Base-by-base conservation (phyloP, 2,797 vertebrate genomes). In the Carapus acus region DNA sequence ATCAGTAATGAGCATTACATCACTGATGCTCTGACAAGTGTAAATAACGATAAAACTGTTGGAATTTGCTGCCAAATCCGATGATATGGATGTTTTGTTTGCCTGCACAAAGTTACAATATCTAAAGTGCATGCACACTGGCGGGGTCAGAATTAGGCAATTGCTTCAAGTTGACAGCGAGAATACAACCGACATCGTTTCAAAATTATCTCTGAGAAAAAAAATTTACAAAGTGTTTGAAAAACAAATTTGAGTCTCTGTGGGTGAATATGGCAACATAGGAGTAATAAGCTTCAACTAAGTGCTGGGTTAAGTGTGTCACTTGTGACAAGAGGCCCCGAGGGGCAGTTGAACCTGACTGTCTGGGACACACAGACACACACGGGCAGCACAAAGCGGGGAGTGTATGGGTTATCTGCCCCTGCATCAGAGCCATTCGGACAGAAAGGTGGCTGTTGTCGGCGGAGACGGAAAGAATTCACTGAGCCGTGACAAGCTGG, bases 341-440 rank as follows among this genome's bases (percentile, higher is more conserved):
- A 18, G 45, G 58, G 49, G 15, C 49, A 22, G 4, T 17, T 54
- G 31, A 74, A 67, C 57, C 50, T 57, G 44, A 73, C n/a, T n/a
- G n/a, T n/a, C n/a, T n/a, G n/a, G n/a, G n/a, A 53, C 40, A 23
- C 62, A 45, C 56, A 43, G 43, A 12, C 38, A 49, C 52, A 67
- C 42, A 5, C 17, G 8, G 4, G 54, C 33, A 50, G 43, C 48
- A 81, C 67, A 77, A 75, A 73, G 74, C 61, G 49, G 43, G 65
- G 67, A 67, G 51, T 67, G 66, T 74, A 54, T 42, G 54, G 15
- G 8, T n/a, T 59, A 65, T 78, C 68, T 58, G 63, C 55, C 37
- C 40, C 45, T 65, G 18, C 7, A 52, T 69, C 56, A 9, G 48
- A 54, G 52, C 38, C 49, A 58, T 69, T 70, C 73, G 49, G 65